Base-by-base conservation (phyloP, 2,113 vertebrate genomes). In the Puntigrus tetrazona region DNA sequence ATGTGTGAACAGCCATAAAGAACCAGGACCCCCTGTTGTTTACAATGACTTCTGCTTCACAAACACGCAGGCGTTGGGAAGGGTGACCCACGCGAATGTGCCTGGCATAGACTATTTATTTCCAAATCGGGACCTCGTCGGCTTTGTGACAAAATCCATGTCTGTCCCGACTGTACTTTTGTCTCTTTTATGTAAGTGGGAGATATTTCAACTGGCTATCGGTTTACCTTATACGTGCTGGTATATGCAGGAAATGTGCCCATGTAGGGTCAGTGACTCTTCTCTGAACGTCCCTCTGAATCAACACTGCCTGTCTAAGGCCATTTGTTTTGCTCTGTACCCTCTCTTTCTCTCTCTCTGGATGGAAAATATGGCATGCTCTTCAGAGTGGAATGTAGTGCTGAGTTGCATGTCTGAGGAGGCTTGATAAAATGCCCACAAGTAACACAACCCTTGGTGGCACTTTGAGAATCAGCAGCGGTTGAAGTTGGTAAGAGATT, bases 191-290 rank as follows among this genome's bases (percentile, higher is more conserved):
- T 93, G 92, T 91, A 92, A 94, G 92, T 93, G 91, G 90, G 90
- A 92, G 93, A 93, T 93, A 93, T 94, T 94, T 94, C 92, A 92
- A 90, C 89, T 90, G 90, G 92, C 92, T 94, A 94, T 94, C 93
- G 89, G 93, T 94, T 94, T 93, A 92, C 94, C 91, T 92, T 92
- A 92, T 92, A 94, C 92, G 61, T 94, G 93, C 92, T 94, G 92
- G 90, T 92, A 93, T 92, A 91, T 92, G 91, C 92, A 93, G 92
- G 93, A 95, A 93, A 93, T 92, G 92, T 90, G 84, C 92, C 93
- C 93, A 94, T 93, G 91, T 94, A 93, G 91, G 93, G 93, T 93
- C 93, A 93, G 90, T 90, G 91, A 70, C 85, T 94, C 93, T 93
- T 93, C 92, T 93, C 92, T 86, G 87, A 72, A 88, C 65, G 88